A percentile compares a stretch with the other conserved stretches of the same genome.
Evolutionary conservation across 2,797 vertebrate genomes (phyloP).

Genomic region (Gila robusta): DNA sequence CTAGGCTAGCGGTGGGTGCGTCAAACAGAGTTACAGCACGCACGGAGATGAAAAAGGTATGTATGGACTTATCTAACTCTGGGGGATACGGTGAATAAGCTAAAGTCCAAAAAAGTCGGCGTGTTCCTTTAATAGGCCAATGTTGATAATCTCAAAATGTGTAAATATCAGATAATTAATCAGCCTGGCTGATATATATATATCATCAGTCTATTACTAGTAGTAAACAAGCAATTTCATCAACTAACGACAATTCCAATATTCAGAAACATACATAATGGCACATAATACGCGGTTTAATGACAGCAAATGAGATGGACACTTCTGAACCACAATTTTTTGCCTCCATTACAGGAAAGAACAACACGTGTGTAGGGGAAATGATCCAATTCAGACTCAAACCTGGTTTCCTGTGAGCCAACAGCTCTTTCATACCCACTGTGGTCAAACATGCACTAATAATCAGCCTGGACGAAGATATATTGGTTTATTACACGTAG

Average conservation of each 20-base stretch:
- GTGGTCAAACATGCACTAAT: not conserved
- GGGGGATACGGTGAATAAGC: too few species aligned
- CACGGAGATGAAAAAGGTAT: too few species aligned
- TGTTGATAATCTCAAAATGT: not conserved
- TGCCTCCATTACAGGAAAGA: not conserved
- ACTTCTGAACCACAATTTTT: not conserved
- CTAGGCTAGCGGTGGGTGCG: too few species aligned
- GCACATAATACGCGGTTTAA: not conserved
- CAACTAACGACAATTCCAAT: not conserved
- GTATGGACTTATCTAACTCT: too few species aligned
- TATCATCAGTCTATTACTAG: not conserved
- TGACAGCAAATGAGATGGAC: not conserved
- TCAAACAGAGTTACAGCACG: too few species aligned
- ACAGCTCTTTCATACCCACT: not conserved
- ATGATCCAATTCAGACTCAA: not conserved
- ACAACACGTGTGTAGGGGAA: not conserved
- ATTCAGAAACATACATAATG: not conserved
- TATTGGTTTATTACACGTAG: not conserved
- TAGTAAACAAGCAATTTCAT: not conserved
- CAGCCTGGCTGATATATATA: not conserved
- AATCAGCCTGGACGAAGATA: not conserved
- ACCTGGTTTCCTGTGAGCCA: conserved; percentile 1
- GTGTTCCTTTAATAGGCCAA: not conserved
- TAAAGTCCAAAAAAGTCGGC: too few species aligned
- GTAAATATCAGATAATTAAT: not conserved